Evolutionary conservation across 2,113 vertebrate species (phyloP), one percentile per base, ranked within the genome.

Genomic region (Pteropus alecto): DNA sequence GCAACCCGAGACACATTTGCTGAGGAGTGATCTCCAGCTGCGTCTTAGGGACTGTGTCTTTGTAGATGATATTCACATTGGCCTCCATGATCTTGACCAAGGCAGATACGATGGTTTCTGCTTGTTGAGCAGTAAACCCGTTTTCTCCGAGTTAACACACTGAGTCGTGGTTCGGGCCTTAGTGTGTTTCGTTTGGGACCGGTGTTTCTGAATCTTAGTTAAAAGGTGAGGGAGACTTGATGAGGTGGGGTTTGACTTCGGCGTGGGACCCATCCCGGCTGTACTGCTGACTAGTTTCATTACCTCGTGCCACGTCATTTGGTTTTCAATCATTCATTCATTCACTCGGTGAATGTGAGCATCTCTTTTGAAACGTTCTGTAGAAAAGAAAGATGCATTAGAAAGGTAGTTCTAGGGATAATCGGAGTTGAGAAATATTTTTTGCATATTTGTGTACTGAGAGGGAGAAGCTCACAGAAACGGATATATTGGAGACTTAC

Each of bases 1-100:
- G 98, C 98, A 95, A 99, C 99, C 90, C 99, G 98, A 93, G 99
- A 99, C 99, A 99, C 33, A 99, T 98, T 87, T 99, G 99, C 98
- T 99, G 99, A 98, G 99, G 97, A 98, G 98, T 99, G 92, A 99
- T 99, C 98, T 99, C 99, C 99, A 99, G 99, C 90, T 99, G 99
- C 63, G 98, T 98, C 98, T 99, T 99, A 96, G 99, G 99, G 61
- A 99, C 99, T 99, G 99, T 99, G 95, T 99, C 99, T 79, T 97
- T 98, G 79, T 99, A 99, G 95, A 99, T 97, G 56, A 99, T 67
- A 11, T 99, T 99, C 99, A 99, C 98, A 97, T 99, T 99, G 91
- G 98, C 98, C 87, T 98, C 98, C 18, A 98, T 99, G 96, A 99
- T 99, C 98, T 98, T 99, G 97, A 99, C 97, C 94, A 99, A 96